These are phyloP conservation scores for Clarias fuscus DNA, from an alignment of 2,797 vertebrate species.

Conservation along the genomic window DNA sequence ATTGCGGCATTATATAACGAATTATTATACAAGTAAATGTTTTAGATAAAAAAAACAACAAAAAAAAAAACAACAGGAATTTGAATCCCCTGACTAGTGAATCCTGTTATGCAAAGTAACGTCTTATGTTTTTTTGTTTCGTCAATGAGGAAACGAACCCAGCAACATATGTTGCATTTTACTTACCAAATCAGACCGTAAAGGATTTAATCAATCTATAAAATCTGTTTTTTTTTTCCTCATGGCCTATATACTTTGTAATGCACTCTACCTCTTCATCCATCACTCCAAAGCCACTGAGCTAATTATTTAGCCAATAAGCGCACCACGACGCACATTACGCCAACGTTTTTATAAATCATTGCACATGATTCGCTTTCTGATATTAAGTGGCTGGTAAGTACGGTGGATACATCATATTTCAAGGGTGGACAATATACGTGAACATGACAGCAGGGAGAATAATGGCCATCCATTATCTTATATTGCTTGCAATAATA, in stretches of 20 bases:
- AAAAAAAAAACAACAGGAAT: not conserved
- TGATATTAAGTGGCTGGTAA: conserved; percentile 63
- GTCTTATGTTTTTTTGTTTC: not conserved
- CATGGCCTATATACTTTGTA: not conserved
- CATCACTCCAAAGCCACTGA: conserved; percentile 57
- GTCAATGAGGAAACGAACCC: conserved; percentile 7
- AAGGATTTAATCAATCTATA: not conserved
- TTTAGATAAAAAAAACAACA: not conserved
- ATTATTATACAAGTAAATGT: not conserved
- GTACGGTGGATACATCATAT: conserved; percentile 59
- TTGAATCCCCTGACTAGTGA: not conserved
- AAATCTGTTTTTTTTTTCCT: not conserved
- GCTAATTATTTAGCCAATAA: conserved; percentile 60
- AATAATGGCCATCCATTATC: conserved; percentile 64
- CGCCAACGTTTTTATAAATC: conserved; percentile 60
- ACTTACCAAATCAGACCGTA: not conserved
- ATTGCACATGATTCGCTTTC: conserved; percentile 55
- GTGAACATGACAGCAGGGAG: conserved; percentile 57
- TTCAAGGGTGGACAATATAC: conserved; percentile 59
- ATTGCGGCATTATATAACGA: not conserved
- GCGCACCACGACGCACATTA: conserved; percentile 56
- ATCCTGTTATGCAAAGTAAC: not conserved
- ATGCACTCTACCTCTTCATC: conserved; percentile 31
- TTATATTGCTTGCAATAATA: conserved; percentile 63
- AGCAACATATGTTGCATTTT: not conserved